Conservation (phyloP, 2,113 vertebrate species). For the Talpa occidentalis region DNA sequence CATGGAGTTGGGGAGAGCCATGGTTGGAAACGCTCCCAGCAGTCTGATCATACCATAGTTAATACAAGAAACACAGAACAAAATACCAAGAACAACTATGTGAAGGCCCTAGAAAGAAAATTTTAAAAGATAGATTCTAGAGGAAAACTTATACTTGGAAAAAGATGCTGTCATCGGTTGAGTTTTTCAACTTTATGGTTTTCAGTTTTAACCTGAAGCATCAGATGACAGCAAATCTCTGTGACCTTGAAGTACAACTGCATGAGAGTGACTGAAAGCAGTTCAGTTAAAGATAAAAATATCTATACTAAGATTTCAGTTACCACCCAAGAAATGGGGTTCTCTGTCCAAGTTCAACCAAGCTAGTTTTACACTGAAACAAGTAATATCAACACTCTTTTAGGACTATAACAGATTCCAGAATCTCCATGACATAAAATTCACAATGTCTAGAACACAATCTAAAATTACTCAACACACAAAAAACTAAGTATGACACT, state of each 20-base stretch:
- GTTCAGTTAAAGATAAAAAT: neutral
- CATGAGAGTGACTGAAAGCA: neutral
- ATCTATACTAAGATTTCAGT: neutral
- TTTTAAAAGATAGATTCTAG: conserved; percentile 5
- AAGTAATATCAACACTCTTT: neutral
- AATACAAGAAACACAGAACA: neutral
- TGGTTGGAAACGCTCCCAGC: neutral
- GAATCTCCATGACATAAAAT: conserved; percentile 36
- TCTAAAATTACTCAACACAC: conserved; percentile 25
- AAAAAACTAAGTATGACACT: neutral
- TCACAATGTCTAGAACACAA: neutral
- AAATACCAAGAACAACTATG: conserved; percentile 32
- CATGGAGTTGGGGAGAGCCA: neutral
- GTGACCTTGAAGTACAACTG: neutral
- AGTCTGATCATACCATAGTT: neutral
- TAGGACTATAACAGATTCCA: neutral
- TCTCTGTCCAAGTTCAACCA: conserved; percentile 16
- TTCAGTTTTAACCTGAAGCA: conserved; percentile 2
- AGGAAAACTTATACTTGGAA: conserved; percentile 21
- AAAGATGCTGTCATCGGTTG: neutral
- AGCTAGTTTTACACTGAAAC: neutral
- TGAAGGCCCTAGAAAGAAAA: conserved; percentile 41
- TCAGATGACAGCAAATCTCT: conserved; percentile 16
- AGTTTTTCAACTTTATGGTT: conserved; percentile 33
- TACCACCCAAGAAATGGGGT: neutral